Conservation (phyloP, 2,888 invertebrate species). For the Stictocephala bisonia region DNA sequence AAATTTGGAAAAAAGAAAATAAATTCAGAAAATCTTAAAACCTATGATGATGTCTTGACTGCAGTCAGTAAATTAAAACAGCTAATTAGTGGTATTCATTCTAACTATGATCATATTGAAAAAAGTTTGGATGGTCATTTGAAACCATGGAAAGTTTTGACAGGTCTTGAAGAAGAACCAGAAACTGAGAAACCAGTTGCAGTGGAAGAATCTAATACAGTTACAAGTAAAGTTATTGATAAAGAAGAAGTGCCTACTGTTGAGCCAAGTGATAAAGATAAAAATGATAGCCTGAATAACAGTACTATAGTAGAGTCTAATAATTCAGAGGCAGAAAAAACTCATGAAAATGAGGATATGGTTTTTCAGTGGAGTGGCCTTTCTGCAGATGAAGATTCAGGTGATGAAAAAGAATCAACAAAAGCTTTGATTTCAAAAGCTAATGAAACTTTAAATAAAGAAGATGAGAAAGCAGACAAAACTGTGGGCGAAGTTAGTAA, state of each 20-base stretch:
- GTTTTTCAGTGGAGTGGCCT: not conserved
- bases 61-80: slow-evolving; percentile 20
- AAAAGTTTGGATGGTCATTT: slow-evolving; percentile 15
- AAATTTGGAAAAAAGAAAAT: slow-evolving; percentile 28
- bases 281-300: not conserved
- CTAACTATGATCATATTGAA: slow-evolving; percentile 23
- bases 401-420: not conserved
- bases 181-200: not conserved
- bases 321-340: not conserved
- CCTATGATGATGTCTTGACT: slow-evolving; percentile 20
- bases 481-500: too few relatives aligned
- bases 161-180: slow-evolving; percentile 11
- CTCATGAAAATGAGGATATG: not conserved
- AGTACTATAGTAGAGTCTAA: not conserved
- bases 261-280: not conserved
- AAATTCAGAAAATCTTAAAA: slow-evolving; percentile 12
- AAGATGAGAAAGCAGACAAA: too few relatives aligned
- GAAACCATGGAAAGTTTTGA: slow-evolving; percentile 33
- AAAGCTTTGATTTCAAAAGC: slow-evolving; percentile 10
- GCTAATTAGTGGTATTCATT: slow-evolving; percentile 20
- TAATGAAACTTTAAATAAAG: slow-evolving; percentile 19
- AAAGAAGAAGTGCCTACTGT: not conserved
- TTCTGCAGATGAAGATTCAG: not conserved
- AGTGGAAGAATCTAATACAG: not conserved
- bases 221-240: not conserved